Conservation (phyloP, 23 tunicate genomes). For the Oikopleura vanhoeffeni region DNA sequence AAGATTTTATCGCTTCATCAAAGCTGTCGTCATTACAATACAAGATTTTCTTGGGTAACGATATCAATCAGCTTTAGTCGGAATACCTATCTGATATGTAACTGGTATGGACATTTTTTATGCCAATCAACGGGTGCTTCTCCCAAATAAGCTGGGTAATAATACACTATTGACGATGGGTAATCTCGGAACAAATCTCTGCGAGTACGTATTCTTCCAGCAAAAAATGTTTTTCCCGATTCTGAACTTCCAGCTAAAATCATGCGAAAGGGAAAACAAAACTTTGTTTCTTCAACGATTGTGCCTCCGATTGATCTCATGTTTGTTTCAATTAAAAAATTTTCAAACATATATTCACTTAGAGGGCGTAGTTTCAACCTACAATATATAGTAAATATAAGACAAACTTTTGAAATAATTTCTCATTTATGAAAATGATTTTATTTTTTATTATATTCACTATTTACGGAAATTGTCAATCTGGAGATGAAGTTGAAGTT, state of each 20-base stretch:
- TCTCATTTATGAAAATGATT: no score
- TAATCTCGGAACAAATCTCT: neutral
- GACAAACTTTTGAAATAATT: no score
- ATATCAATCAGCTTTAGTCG: neutral
- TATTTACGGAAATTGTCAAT: no score
- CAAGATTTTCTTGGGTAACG: neutral
- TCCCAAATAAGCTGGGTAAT: neutral
- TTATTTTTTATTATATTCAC: no score
- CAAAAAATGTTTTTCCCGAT: conserved; percentile 11
- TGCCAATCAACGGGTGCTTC: conserved; percentile 1
- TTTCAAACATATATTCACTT: no score
- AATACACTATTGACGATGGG: neutral
- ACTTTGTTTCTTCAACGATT: neutral
- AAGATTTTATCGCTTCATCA: neutral
- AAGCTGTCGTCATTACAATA: neutral
- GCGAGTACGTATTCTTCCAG: neutral
- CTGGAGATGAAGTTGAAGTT: no score
- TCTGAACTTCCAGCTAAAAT: neutral
- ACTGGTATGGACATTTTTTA: neutral
- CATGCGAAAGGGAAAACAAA: neutral
- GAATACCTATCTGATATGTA: neutral
- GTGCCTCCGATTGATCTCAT: neutral
- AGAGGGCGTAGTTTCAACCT: no score
- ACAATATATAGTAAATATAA: no score
- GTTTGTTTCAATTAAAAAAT: no score